Evolutionary conservation across 2,113 vertebrate genomes (phyloP).

Genomic region (Microcebus tavaratra): DNA sequence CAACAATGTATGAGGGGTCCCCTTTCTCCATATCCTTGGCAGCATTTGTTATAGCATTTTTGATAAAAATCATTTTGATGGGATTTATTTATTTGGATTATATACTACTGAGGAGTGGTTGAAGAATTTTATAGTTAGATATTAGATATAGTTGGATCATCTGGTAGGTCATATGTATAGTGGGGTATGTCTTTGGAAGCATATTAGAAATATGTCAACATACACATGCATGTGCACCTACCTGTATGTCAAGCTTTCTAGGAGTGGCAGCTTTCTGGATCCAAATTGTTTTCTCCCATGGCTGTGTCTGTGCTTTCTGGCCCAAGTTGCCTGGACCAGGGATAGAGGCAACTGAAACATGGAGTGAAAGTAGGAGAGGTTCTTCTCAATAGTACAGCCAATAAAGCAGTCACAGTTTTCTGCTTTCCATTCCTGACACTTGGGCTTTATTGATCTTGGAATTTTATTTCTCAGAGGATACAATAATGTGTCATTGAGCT

Average conservation of each 20-base stretch:
- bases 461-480: neutral
- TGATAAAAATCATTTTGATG: neutral
- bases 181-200: neutral
- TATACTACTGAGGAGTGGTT: neutral
- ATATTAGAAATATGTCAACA: neutral
- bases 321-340: neutral
- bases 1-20: too few relatives aligned
- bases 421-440: neutral
- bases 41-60: too few relatives aligned
- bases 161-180: neutral
- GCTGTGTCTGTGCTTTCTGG: neutral
- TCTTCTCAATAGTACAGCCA: neutral
- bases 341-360: neutral
- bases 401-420: neutral
- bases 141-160: neutral
- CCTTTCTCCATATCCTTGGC: too few relatives aligned
- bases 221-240: neutral
- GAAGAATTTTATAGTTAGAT: neutral
- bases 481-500: neutral
- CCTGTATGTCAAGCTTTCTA: neutral
- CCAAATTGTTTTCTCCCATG: neutral
- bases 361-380: neutral
- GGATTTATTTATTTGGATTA: neutral
- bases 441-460: neutral
- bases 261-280: neutral